Evolutionary conservation across 2,113 vertebrate species (phyloP).

Genomic region (Spheniscus mendiculus): DNA sequence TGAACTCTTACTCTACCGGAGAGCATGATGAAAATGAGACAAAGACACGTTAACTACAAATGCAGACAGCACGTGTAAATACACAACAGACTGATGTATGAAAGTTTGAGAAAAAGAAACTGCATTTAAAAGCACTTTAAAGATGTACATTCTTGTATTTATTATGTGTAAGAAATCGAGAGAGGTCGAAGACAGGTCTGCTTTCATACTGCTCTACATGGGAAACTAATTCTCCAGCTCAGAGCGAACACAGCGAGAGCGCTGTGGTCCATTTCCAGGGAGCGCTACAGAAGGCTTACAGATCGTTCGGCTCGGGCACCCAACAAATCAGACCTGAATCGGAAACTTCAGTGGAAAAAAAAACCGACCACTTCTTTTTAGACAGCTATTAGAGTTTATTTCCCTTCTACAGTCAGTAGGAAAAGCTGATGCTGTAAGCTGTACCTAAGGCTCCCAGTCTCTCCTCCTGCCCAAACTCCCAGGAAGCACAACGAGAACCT

Average conservation of each 20-base stretch:
- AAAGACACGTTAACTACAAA: background rate
- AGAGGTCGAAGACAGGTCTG: background rate
- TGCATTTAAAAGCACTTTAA: slow-evolving; percentile 35
- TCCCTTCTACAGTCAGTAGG: background rate
- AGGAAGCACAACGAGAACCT: background rate
- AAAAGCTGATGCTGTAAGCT: background rate
- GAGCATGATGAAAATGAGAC: background rate
- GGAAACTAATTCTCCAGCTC: background rate
- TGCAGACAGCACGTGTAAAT: background rate
- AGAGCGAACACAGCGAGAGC: fast-evolving
- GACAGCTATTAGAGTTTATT: background rate
- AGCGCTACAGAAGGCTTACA: background rate
- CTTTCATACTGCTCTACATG: fast-evolving
- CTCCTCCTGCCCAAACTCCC: background rate
- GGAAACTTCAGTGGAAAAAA: background rate
- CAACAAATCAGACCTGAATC: no score
- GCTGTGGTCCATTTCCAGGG: no score
- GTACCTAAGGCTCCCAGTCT: background rate
- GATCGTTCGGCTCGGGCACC: background rate
- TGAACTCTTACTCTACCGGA: background rate
- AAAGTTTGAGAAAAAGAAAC: background rate
- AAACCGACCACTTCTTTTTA: no score
- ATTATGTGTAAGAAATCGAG: background rate
- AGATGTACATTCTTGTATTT: slow-evolving; percentile 6
- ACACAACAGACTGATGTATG: background rate